These are phyloP conservation scores for Tachuris rubrigastra DNA, from an alignment of 2,113 vertebrate genomes.

Conservation along the genomic window DNA sequence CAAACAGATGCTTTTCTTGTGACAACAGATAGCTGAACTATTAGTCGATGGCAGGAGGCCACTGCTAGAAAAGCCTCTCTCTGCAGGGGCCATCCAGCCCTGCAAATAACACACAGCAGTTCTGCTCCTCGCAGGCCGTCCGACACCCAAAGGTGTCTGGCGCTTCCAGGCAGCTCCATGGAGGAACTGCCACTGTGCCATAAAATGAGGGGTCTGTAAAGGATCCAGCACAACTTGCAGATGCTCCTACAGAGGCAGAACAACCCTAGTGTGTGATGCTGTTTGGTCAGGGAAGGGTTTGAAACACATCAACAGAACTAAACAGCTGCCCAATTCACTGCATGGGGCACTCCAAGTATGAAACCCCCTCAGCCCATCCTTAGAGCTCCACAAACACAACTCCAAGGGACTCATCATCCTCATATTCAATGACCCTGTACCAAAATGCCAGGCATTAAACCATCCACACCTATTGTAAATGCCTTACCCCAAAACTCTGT, in stretches of 20 bases:
- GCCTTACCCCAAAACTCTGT: not conserved
- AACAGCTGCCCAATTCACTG: not conserved
- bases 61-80: conserved; percentile 1
- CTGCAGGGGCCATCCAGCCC: not conserved
- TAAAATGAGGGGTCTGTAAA: not conserved
- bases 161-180: not conserved
- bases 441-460: not conserved
- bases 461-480: not conserved
- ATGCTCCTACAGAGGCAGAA: not conserved
- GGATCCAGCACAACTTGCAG: not conserved
- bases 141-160: not conserved
- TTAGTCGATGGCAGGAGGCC: conserved; percentile 38
- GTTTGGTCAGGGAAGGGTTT: not conserved
- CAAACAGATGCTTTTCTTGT: conserved; percentile 62
- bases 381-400: not conserved
- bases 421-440: not conserved
- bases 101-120: not conserved
- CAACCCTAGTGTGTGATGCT: not conserved
- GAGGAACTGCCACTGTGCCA: not conserved
- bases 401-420: not conserved
- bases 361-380: not conserved
- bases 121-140: not conserved
- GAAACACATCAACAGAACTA: not conserved
- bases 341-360: not conserved
- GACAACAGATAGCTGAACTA: conserved; percentile 55